Conservation (phyloP, 2,888 invertebrate genomes). For the Melanchra persicariae region DNA sequence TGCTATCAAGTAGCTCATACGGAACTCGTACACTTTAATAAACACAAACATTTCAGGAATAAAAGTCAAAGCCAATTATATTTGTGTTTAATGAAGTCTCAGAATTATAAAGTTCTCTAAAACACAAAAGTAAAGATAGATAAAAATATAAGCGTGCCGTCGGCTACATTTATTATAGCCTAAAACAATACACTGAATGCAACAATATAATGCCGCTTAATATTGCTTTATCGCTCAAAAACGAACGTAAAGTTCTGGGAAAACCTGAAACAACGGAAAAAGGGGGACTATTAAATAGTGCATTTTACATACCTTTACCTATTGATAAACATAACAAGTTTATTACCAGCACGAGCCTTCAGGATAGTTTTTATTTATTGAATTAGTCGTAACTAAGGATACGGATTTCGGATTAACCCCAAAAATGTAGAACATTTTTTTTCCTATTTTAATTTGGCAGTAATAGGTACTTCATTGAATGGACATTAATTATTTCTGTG, state of each 20-base stretch:
- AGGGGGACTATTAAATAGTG: constrained; percentile 8
- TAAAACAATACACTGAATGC: constrained; percentile 17
- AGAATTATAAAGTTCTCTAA: neutral
- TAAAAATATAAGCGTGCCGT: constrained; percentile 25
- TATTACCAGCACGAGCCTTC: neutral
- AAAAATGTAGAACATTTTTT: neutral
- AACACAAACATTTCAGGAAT: neutral
- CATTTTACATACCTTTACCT: neutral
- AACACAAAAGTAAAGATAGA: neutral
- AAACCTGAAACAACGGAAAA: constrained; percentile 18
- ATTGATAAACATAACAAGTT: neutral
- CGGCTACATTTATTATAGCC: constrained; percentile 38
- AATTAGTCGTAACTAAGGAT: neutral
- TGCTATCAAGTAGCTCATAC: neutral
- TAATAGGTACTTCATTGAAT: constrained; percentile 37
- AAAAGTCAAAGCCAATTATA: neutral
- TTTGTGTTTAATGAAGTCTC: neutral
- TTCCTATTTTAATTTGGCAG: constrained; percentile 19
- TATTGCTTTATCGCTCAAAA: constrained; percentile 10
- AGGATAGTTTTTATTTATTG: neutral
- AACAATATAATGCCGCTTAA: constrained; percentile 13
- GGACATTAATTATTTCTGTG: constrained; percentile 13
- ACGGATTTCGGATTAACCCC: neutral
- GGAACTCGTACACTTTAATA: neutral
- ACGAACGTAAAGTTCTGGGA: neutral